Conservation (phyloP, 2,888 invertebrate species). For the Trisateles emortualis region DNA sequence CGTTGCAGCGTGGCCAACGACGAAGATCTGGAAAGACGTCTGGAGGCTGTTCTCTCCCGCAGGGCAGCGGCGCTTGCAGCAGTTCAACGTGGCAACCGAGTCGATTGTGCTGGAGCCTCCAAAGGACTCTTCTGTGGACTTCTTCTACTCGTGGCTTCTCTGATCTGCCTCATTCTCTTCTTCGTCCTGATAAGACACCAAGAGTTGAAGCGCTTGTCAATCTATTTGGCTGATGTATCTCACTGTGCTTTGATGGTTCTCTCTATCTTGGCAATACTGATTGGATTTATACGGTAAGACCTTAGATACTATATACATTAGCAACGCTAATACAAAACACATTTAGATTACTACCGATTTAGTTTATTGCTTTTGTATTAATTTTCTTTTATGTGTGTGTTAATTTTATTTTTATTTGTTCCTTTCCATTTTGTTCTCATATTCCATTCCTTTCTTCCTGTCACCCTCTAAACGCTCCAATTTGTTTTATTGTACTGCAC, state of each 20-base stretch:
- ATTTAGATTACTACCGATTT: not conserved
- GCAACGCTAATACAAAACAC: not conserved
- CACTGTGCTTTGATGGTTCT: constrained; percentile 95
- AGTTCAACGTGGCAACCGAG: constrained; percentile 93
- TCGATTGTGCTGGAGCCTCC: constrained; percentile 98
- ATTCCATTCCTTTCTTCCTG: constrained; percentile 22
- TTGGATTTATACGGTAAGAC: constrained; percentile 95
- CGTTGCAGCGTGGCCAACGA: constrained; percentile 88
- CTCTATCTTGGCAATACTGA: constrained; percentile 95
- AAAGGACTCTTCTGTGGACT: constrained; percentile 97
- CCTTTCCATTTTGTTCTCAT: constrained; percentile 29
- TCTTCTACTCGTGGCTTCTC: constrained; percentile 94
- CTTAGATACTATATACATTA: constrained; percentile 8
- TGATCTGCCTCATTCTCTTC: constrained; percentile 97
- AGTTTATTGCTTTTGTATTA: constrained; percentile 18
- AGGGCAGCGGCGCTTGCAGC: constrained; percentile 95
- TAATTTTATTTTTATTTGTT: constrained; percentile 49
- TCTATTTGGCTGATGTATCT: constrained; percentile 96
- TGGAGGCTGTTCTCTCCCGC: constrained; percentile 95
- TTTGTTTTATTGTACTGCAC: constrained; percentile 47
- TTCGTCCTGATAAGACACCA: constrained; percentile 97
- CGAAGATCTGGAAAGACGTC: constrained; percentile 95
- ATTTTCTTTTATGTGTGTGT: constrained; percentile 22
- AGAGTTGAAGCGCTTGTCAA: constrained; percentile 93
- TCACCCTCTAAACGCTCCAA: constrained; percentile 44